phyloP scores from a whole-genome alignment of 2,888 invertebrate species.

The Teinopalpus imperialis region DNA sequence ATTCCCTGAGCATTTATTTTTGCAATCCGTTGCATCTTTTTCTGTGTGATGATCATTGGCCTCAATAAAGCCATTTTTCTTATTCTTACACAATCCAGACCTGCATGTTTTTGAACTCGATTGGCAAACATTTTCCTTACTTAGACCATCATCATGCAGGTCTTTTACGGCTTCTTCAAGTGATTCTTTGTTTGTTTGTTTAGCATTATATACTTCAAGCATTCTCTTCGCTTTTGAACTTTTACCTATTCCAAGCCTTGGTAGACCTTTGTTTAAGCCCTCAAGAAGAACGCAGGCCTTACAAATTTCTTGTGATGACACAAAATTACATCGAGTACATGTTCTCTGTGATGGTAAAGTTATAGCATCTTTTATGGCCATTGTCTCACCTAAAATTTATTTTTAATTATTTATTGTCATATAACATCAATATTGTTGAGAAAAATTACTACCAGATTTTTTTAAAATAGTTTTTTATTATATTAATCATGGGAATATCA shows the following conservation, averaged over 20 bases:
- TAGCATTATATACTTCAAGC: conserved; percentile 78
- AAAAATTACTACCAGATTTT: too few relatives aligned
- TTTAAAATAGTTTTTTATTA: too few relatives aligned
- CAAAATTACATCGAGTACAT: conserved; percentile 94
- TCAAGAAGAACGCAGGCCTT: conserved; percentile 98
- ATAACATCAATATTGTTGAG: too few relatives aligned
- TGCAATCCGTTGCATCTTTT: conserved; percentile 33
- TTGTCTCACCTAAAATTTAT: conserved; percentile 90
- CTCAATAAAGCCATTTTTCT: conserved; percentile 29
- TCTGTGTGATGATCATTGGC: conserved; percentile 27
- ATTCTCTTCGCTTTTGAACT: conserved; percentile 89
- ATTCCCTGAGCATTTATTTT: conserved; percentile 42
- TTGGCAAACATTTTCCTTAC: conserved; percentile 34
- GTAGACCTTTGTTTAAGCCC: conserved; percentile 96
- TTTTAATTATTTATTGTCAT: too few relatives aligned
- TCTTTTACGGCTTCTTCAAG: conserved; percentile 45
- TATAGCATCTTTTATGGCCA: conserved; percentile 90
- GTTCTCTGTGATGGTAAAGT: conserved; percentile 90
- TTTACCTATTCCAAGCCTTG: conserved; percentile 94
- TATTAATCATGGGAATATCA: too few relatives aligned
- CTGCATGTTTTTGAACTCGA: conserved; percentile 38
- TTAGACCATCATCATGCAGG: conserved; percentile 42
- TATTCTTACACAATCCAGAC: conserved; percentile 38
- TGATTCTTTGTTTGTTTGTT: conserved; percentile 34
- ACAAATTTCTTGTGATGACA: conserved; percentile 96